Percentiles rank a stretch among this genome's conserved stretches.
Conservation (phyloP, 2,797 vertebrate species). For the Lindbergichthys nudifrons region DNA sequence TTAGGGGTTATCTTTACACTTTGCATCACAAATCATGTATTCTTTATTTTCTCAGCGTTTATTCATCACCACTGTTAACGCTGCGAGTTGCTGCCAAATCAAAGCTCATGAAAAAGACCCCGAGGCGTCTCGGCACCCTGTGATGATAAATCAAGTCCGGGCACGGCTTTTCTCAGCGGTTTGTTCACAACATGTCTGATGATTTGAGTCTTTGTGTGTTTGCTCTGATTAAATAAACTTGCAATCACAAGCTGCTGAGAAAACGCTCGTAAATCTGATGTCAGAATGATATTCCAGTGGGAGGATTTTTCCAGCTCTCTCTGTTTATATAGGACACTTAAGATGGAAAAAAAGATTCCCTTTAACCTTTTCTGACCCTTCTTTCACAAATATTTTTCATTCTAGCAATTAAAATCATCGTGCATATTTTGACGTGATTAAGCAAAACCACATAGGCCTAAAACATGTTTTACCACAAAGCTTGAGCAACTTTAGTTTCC, state of each 20-base stretch:
- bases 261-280: slow-evolving; percentile 67
- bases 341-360: slow-evolving; percentile 27
- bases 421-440: not conserved
- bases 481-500: not conserved
- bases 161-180: slow-evolving; percentile 51
- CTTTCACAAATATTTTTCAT: slow-evolving; percentile 4
- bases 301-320: slow-evolving; percentile 67
- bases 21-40: not conserved
- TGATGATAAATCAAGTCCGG: slow-evolving; percentile 65
- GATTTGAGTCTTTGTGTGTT: slow-evolving; percentile 59
- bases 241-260: slow-evolving; percentile 62
- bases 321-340: slow-evolving; percentile 67
- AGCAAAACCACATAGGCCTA: not conserved
- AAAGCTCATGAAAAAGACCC: slow-evolving; percentile 57
- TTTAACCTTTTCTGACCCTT: not conserved
- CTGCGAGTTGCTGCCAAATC: slow-evolving; percentile 45
- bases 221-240: slow-evolving; percentile 73
- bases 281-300: slow-evolving; percentile 56
- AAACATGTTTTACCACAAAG: not conserved
- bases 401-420: not conserved
- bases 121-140: slow-evolving; percentile 43
- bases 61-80: slow-evolving; percentile 26
- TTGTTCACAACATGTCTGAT: slow-evolving; percentile 65
- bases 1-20: not conserved
- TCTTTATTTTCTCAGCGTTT: slow-evolving; percentile 30